phyloP scores from a whole-genome alignment of 2,888 invertebrate genomes.

The Argyresthia goedartella region DNA sequence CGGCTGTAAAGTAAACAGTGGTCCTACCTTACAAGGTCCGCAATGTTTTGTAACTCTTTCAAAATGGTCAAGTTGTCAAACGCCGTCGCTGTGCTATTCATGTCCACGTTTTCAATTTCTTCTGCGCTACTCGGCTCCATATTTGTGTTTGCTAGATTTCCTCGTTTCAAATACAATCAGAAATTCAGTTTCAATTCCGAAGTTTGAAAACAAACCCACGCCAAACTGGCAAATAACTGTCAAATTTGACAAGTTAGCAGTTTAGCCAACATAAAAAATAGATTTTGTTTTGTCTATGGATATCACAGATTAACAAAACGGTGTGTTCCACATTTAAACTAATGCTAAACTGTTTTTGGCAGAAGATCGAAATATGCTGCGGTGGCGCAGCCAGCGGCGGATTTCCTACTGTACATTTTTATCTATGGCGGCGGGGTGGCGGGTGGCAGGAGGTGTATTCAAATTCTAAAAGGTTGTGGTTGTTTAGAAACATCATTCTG shows the following conservation, averaged over 20 bases:
- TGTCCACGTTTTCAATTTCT: neutral
- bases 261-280: neutral
- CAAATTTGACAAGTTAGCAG: neutral
- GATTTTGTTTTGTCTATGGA: too few species aligned
- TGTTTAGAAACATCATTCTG: too few species aligned
- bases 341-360: too few species aligned
- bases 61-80: slow-evolving; percentile 54
- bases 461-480: too few species aligned
- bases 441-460: too few species aligned
- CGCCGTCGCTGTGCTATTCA: slow-evolving; percentile 25
- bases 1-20: neutral
- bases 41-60: slow-evolving; percentile 54
- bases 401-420: too few species aligned
- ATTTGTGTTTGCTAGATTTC: neutral
- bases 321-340: too few species aligned
- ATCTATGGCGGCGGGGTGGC: too few species aligned
- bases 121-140: slow-evolving; percentile 1
- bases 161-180: neutral
- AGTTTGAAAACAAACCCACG: neutral
- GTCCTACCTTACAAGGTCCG: slow-evolving; percentile 44
- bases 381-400: too few species aligned
- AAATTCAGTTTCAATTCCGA: neutral
- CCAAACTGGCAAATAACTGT: neutral
- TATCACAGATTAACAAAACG: too few species aligned
- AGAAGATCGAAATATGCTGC: too few species aligned